Evolutionary conservation across 2,888 invertebrate species (phyloP).

Genomic region (Thereva nobilitata): DNA sequence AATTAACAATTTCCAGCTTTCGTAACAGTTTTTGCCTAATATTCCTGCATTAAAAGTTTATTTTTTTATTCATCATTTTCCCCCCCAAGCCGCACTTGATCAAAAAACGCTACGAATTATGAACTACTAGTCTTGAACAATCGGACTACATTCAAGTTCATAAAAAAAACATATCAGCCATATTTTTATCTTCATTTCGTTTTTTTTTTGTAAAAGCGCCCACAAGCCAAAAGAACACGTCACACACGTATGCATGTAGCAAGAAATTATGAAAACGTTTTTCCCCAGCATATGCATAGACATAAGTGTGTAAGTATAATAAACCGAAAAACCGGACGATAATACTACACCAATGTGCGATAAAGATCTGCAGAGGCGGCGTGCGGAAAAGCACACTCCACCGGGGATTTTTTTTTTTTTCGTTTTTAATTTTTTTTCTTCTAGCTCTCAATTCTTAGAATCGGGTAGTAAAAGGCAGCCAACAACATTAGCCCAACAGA

Average conservation of each 20-base stretch:
- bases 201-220: background rate
- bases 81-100: too few relatives aligned
- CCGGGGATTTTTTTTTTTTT: background rate
- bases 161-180: too few relatives aligned
- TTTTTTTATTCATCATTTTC: too few relatives aligned
- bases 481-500: too few relatives aligned
- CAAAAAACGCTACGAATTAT: too few relatives aligned
- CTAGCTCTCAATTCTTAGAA: background rate
- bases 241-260: slow-evolving; percentile 1
- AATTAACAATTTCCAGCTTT: too few relatives aligned
- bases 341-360: slow-evolving; percentile 19
- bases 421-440: background rate
- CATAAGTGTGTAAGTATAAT: background rate
- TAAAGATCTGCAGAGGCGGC: slow-evolving; percentile 34
- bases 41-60: too few relatives aligned
- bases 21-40: too few relatives aligned
- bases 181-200: too few relatives aligned
- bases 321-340: slow-evolving; percentile 5
- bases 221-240: background rate
- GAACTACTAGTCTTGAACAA: too few relatives aligned
- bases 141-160: too few relatives aligned
- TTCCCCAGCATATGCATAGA: slow-evolving; percentile 16
- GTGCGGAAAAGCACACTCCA: slow-evolving; percentile 12
- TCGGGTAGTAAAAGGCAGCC: too few relatives aligned
- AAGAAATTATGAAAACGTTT: slow-evolving; percentile 32